A percentile compares a stretch with the other conserved stretches of the same genome.
Evolutionary conservation across 2,113 vertebrate species (phyloP).

Genomic region (Pao palembangensis): DNA sequence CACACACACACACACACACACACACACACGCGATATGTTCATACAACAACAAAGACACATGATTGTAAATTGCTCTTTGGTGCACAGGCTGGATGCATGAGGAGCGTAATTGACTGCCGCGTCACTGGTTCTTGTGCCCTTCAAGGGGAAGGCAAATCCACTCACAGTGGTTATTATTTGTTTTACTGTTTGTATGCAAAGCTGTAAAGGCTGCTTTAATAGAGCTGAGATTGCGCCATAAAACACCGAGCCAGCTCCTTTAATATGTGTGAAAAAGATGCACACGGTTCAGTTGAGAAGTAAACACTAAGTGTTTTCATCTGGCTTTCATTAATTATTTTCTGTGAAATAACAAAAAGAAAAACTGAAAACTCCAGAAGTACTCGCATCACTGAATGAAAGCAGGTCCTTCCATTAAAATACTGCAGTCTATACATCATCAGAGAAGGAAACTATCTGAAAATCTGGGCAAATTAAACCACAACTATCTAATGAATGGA

Average conservation of each 20-base stretch:
- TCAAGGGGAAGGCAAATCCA: neutral
- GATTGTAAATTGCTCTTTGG: conserved; percentile 4
- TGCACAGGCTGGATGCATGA: conserved; percentile 11
- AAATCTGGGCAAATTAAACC: conserved; percentile 4
- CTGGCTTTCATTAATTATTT: no score
- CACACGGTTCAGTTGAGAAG: neutral
- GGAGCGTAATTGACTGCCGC: conserved; percentile 6
- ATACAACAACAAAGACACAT: conserved; percentile 5
- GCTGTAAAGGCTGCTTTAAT: neutral
- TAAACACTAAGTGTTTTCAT: neutral
- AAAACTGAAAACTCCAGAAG: neutral
- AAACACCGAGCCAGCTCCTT: neutral
- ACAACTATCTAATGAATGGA: conserved; percentile 1
- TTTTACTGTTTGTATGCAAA: neutral
- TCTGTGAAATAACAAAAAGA: neutral
- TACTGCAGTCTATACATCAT: no score
- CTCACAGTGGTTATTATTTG: neutral
- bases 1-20: neutral
- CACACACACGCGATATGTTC: neutral
- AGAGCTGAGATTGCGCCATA: conserved; percentile 21
- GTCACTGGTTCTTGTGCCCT: conserved; percentile 1
- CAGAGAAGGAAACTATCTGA: neutral
- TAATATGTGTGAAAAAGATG: neutral
- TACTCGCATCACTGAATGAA: neutral
- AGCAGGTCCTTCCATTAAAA: no score